Conservation (phyloP, 2,888 invertebrate species). For the Hemicrepidius hirtus region DNA sequence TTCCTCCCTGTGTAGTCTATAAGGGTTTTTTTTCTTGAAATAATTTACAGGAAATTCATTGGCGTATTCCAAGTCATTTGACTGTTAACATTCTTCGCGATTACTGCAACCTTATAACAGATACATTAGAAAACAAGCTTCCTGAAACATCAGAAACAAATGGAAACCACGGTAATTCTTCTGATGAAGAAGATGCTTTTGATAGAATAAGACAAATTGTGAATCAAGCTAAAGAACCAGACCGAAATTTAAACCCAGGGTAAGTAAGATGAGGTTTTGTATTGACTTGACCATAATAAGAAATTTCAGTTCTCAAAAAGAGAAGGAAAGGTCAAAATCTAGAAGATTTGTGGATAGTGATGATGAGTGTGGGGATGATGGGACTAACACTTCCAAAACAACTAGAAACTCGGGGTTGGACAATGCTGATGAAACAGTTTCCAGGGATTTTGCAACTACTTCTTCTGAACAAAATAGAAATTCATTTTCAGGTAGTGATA, state of each 20-base stretch:
- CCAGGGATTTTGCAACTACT: no score
- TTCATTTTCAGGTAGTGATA: conserved; percentile 46
- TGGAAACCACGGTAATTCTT: conserved; percentile 53
- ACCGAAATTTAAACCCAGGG: not conserved
- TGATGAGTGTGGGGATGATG: conserved; percentile 28
- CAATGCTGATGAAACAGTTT: no score
- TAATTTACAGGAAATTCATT: conserved; percentile 84
- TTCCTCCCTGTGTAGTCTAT: no score
- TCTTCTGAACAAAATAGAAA: not conserved
- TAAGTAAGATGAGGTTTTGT: no score
- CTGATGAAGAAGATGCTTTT: conserved; percentile 70
- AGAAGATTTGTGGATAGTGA: conserved; percentile 10
- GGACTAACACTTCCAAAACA: not conserved
- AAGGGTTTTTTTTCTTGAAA: no score
- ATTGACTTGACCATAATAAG: no score
- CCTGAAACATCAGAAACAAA: conserved; percentile 27
- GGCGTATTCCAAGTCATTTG: conserved; percentile 86
- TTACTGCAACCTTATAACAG: conserved; percentile 75
- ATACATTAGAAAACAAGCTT: conserved; percentile 71
- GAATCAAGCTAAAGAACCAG: conserved; percentile 30
- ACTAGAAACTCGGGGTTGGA: no score
- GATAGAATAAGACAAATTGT: conserved; percentile 62
- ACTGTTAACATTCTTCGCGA: conserved; percentile 75
- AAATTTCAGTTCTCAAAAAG: not conserved
- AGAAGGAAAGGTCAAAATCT: conserved; percentile 23